These are phyloP conservation scores for Phalacrocorax pelagicus DNA, from an alignment of 2,113 vertebrate genomes.

Conservation along the genomic window DNA sequence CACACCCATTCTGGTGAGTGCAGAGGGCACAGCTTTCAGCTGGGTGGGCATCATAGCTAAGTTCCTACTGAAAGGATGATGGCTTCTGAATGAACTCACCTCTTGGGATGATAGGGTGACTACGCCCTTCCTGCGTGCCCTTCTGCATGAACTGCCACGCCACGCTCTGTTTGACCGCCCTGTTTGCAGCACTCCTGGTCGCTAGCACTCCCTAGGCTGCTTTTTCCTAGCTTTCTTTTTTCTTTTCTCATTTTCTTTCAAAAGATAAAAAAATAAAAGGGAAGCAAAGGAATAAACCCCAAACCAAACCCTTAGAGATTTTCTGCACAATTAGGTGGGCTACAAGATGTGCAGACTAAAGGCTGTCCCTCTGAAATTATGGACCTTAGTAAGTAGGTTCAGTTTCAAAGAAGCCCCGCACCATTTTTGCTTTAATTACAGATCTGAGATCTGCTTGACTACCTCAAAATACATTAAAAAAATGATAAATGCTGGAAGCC, in stretches of 20 bases:
- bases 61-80: too few relatives aligned
- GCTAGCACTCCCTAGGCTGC: too few relatives aligned
- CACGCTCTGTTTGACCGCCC: too few relatives aligned
- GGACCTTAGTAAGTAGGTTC: neutral
- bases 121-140: too few relatives aligned
- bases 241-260: neutral
- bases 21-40: too few relatives aligned
- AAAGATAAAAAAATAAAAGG: neutral
- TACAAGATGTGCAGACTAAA: neutral
- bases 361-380: neutral
- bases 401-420: neutral
- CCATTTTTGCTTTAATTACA: neutral
- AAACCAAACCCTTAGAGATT: neutral
- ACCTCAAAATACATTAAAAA: neutral
- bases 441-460: neutral
- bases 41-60: too few relatives aligned
- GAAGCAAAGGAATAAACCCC: neutral
- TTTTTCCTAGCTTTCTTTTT: too few relatives aligned
- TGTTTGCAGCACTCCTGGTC: too few relatives aligned
- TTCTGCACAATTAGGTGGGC: neutral
- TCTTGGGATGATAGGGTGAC: too few relatives aligned
- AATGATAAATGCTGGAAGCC: neutral
- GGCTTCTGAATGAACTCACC: too few relatives aligned
- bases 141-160: too few relatives aligned
- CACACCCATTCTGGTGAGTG: too few relatives aligned